These are phyloP conservation scores for Lithosia quadra DNA, from an alignment of 2,888 invertebrate species.

Conservation along the genomic window DNA sequence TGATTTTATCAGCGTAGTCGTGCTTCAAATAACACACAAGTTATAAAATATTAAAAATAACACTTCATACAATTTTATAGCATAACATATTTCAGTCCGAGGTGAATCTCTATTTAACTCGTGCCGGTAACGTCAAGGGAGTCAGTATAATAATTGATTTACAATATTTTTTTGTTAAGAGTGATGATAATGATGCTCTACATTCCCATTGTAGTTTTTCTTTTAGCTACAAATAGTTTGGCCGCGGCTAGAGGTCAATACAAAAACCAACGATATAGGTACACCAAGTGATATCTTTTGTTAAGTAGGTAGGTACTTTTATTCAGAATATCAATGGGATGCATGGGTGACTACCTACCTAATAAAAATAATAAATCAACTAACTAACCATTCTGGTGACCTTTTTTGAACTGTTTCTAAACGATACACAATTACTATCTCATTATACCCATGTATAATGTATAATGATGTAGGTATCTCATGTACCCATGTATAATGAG, in stretches of 20 bases:
- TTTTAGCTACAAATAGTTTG: background rate
- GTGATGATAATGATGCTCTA: background rate
- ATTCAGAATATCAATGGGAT: background rate
- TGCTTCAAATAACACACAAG: background rate
- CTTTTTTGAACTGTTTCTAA: no score
- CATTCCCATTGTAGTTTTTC: background rate
- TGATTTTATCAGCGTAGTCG: background rate
- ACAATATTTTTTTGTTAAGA: no score
- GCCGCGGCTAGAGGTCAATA: background rate
- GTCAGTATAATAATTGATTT: background rate
- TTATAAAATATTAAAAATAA: background rate
- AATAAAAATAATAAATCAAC: no score
- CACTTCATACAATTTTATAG: background rate
- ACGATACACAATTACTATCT: no score
- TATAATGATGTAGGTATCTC: no score
- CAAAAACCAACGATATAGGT: background rate
- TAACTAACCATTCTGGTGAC: no score
- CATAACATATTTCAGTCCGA: background rate
- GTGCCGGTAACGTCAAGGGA: background rate
- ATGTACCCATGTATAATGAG: no score
- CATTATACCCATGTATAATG: no score
- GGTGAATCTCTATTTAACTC: background rate
- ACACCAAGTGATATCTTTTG: no score
- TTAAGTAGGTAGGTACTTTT: no score
- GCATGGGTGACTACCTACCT: no score